phyloP scores from a whole-genome alignment of 2,113 vertebrate species.

The Toxotes jaculatrix region DNA sequence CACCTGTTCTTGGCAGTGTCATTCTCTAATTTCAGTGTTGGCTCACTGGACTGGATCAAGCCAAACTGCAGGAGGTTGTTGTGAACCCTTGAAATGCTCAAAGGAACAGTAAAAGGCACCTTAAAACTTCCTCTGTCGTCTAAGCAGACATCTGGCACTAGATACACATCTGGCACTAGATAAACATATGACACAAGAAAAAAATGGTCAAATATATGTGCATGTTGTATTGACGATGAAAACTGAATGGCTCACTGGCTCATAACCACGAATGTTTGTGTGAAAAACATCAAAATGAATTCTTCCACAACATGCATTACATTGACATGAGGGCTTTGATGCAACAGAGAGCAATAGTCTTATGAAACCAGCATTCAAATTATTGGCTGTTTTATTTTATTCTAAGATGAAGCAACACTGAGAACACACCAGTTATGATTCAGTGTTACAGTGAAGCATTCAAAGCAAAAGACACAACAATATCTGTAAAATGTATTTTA shows the following conservation, averaged over 20 bases:
- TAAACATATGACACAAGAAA: neutral
- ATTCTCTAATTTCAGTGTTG: too few species aligned
- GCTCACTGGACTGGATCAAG: too few species aligned
- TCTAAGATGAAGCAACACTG: too few species aligned
- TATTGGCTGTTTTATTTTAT: too few species aligned
- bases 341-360: neutral
- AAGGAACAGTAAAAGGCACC: too few species aligned
- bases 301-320: neutral
- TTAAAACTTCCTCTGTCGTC: too few species aligned
- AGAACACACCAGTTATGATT: neutral
- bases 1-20: too few species aligned
- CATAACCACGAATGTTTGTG: too few species aligned
- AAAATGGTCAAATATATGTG: neutral
- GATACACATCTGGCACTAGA: neutral
- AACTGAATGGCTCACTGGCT: neutral
- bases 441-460: neutral
- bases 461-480: slow-evolving; percentile 14
- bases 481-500: slow-evolving; percentile 73
- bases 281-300: neutral
- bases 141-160: too few species aligned
- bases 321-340: neutral
- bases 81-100: too few species aligned
- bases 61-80: too few species aligned
- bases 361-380: neutral
- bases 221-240: neutral